Conservation (phyloP, 2,888 invertebrate genomes). For the Temnothorax unifasciatus region DNA sequence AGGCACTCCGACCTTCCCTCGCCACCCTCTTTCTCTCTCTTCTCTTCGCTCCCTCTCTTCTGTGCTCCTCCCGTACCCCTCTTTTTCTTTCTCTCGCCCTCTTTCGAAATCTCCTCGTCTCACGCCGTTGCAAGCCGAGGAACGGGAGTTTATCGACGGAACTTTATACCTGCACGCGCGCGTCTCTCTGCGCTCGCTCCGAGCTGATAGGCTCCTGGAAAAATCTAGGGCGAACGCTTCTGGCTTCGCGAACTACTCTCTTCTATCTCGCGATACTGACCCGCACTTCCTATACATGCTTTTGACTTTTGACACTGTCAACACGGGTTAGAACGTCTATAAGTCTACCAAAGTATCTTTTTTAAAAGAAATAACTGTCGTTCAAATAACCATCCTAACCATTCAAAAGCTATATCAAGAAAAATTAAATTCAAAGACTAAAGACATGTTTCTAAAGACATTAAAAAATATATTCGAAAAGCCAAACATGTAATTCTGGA, state of each 20-base stretch:
- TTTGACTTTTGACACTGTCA: conserved; percentile 35
- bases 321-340: conserved; percentile 34
- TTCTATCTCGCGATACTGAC: conserved; percentile 46
- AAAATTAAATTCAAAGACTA: background rate
- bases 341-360: background rate
- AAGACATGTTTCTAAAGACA: background rate
- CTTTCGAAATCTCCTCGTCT: conserved; percentile 59
- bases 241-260: conserved; percentile 14
- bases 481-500: background rate
- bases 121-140: conserved; percentile 48
- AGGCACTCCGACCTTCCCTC: conserved; percentile 73
- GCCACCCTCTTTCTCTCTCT: conserved; percentile 44
- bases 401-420: background rate
- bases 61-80: background rate
- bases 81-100: conserved; percentile 43
- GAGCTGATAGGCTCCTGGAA: conserved; percentile 39
- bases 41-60: conserved; percentile 16
- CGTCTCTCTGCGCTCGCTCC: conserved; percentile 57
- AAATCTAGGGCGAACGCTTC: conserved; percentile 43
- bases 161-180: conserved; percentile 63
- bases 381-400: background rate
- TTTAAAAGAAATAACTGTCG: background rate
- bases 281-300: conserved; percentile 30
- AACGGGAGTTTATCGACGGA: conserved; percentile 75
- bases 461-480: background rate